A percentile compares a stretch with the other conserved stretches of the same genome.
Conservation (phyloP, 1,140 invertebrate genomes). For the Asbolus verrucosus region DNA sequence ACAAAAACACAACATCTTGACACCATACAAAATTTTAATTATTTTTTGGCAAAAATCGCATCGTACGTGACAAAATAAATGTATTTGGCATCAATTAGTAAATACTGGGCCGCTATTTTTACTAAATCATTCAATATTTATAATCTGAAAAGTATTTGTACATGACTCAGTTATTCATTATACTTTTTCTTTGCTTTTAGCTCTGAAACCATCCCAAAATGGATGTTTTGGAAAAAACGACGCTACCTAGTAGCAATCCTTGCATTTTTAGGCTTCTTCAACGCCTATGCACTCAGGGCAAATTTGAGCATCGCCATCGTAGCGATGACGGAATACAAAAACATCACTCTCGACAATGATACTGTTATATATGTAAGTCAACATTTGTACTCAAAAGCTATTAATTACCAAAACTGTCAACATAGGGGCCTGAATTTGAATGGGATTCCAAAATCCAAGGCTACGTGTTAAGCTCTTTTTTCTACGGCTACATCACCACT, state of each 20-base stretch:
- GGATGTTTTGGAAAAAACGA: slow-evolving; percentile 78
- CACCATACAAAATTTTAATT: too few species aligned
- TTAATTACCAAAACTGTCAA: neutral
- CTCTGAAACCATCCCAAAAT: slow-evolving; percentile 55
- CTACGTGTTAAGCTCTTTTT: slow-evolving; percentile 87
- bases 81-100: too few species aligned
- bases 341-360: slow-evolving; percentile 66
- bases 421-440: slow-evolving; percentile 73
- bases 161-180: too few species aligned
- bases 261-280: slow-evolving; percentile 90
- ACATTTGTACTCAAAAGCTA: neutral
- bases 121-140: too few species aligned
- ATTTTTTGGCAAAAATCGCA: too few species aligned
- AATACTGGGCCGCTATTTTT: too few species aligned
- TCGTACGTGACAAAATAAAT: too few species aligned
- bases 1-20: too few species aligned
- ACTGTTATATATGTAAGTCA: slow-evolving; percentile 49
- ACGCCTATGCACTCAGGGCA: slow-evolving; percentile 87
- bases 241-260: slow-evolving; percentile 81
- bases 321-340: slow-evolving; percentile 82
- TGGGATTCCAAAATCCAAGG: slow-evolving; percentile 86
- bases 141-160: too few species aligned
- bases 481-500: slow-evolving; percentile 83
- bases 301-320: slow-evolving; percentile 94
- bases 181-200: neutral